Conservation (phyloP, 2,888 invertebrate species). For the Pachydiplax longipennis region DNA sequence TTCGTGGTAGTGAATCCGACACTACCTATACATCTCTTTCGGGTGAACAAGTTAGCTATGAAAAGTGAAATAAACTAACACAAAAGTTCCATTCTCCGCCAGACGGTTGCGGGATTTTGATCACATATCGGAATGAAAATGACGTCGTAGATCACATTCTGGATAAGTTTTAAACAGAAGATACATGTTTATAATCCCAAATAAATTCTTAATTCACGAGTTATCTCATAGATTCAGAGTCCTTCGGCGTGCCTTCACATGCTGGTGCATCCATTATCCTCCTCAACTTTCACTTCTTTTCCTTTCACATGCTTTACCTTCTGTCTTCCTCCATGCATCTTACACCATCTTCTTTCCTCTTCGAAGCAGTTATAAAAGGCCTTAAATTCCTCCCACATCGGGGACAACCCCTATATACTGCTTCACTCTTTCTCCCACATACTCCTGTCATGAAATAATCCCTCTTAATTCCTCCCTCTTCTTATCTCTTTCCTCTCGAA, state of each 20-base stretch:
- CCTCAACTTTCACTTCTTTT: not conserved
- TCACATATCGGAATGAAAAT: too few relatives aligned
- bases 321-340: not conserved
- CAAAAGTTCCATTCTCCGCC: too few relatives aligned
- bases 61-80: too few relatives aligned
- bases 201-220: too few relatives aligned
- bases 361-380: not conserved
- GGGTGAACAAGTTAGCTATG: too few relatives aligned
- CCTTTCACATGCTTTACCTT: not conserved
- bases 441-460: not conserved
- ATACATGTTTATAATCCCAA: too few relatives aligned
- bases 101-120: too few relatives aligned
- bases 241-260: not conserved
- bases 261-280: not conserved
- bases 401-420: not conserved
- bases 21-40: too few relatives aligned
- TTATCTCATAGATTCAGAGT: too few relatives aligned
- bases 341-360: not conserved
- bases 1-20: too few relatives aligned
- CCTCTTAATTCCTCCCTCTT: constrained; percentile 10
- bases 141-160: too few relatives aligned
- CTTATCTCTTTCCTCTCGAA: not conserved
- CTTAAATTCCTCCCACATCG: not conserved
- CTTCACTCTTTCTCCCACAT: not conserved
- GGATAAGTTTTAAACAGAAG: too few relatives aligned